phyloP scores from a whole-genome alignment of 1,140 invertebrate species.

The Helicoverpa armigera region DNA sequence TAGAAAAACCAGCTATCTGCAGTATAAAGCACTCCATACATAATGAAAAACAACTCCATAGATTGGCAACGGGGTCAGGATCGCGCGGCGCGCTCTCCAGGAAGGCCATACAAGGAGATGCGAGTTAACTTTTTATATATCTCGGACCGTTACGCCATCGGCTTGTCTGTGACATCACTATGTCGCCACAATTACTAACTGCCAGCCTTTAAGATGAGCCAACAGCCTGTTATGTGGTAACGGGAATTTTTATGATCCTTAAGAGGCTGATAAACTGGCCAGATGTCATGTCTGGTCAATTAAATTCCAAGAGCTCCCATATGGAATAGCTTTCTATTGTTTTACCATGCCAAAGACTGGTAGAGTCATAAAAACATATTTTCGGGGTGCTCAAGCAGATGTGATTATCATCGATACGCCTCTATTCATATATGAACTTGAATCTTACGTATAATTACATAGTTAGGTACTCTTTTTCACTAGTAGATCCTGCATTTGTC shows the following conservation, averaged over 20 bases:
- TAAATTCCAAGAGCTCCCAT: too few relatives aligned
- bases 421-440: too few relatives aligned
- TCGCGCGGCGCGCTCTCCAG: conserved; percentile 52
- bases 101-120: conserved; percentile 64
- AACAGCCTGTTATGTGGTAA: conserved; percentile 27
- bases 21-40: background rate
- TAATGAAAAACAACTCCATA: conserved; percentile 4
- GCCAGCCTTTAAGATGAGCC: conserved; percentile 17
- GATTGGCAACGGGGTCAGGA: conserved; percentile 52
- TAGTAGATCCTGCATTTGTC: background rate
- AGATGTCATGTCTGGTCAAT: too few relatives aligned
- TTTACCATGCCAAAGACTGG: too few relatives aligned
- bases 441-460: too few relatives aligned
- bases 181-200: conserved; percentile 47
- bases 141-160: conserved; percentile 57
- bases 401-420: too few relatives aligned
- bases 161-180: conserved; percentile 51
- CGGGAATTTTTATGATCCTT: conserved; percentile 1
- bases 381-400: too few relatives aligned
- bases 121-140: conserved; percentile 60
- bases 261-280: background rate
- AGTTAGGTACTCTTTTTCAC: too few relatives aligned
- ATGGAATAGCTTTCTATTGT: too few relatives aligned
- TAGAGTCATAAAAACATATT: too few relatives aligned
- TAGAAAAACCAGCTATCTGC: background rate